Base-by-base conservation (phyloP, 2,888 invertebrate species). In the Octodonta nipae region DNA sequence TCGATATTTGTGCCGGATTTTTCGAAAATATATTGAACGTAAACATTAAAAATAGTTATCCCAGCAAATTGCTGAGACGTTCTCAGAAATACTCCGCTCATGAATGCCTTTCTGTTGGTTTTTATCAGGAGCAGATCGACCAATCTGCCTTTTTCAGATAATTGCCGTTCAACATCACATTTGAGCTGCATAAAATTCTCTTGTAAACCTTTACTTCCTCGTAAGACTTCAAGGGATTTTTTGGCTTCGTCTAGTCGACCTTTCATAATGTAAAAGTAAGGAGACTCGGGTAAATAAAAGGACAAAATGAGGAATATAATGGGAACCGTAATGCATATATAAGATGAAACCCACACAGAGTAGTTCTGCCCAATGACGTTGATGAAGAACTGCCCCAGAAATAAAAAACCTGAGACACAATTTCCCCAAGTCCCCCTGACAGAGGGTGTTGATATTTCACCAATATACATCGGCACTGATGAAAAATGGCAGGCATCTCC, bases 261-360 rank as follows among this genome's bases (percentile, higher is more conserved):
- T 28, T 46, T 46, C 45, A 47, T 47, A 6, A 50, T 16, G 10
- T 36, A 38, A 32, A 33, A 51, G 31, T 51, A 51, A 0, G 50
- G 51, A 6, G 44, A 37, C 60, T 79, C 79, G n/a, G 78, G 78
- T 49, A 77, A 61, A 49, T 70, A 70, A 27, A 55, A 8, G 53
- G 75, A 70, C 12, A 66, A 58, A 12, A 70, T 30, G 16, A 73
- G 55, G 47, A 73, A 70, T 24, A 69, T 4, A 5, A 32, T 26
- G 4, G 32, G 32, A 3, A 32, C 15, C 4, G 32, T 10, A 2
- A 32, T 44, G 26, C 73, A 28, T 4, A 28, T 33, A 14, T 33
- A 33, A 7, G 28, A 16, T 13, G 25, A 20, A 3, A 3, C 10
- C 10, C 22, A 2, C 2, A 22, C 22, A 11, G 22, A 22, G 11